phyloP scores from a whole-genome alignment of 2,113 vertebrate species.

The Peucedramus taeniatus region DNA sequence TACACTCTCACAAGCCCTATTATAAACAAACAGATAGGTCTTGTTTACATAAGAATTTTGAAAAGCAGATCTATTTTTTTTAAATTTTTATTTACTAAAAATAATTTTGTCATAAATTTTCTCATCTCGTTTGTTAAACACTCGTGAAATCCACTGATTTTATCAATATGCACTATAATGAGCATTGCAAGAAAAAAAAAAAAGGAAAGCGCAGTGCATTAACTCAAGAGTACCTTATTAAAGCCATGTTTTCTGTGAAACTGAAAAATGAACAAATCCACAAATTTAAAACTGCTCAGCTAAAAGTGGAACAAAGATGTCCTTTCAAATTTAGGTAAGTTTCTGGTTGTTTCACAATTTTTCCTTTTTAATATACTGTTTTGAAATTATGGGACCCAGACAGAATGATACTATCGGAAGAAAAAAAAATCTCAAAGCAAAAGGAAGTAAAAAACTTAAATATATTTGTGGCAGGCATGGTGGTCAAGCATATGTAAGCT shows the following conservation, averaged over 20 bases:
- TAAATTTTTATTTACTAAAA: neutral
- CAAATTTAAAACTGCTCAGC: neutral
- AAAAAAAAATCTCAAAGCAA: neutral
- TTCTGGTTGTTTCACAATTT: neutral
- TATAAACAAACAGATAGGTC: neutral
- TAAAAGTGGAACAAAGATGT: neutral
- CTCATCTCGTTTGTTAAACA: neutral
- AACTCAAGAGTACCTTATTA: neutral
- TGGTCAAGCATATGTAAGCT: neutral
- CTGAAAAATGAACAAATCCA: neutral
- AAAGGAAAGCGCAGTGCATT: neutral
- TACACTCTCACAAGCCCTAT: neutral
- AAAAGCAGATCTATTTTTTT: neutral
- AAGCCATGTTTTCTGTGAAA: rapidly evolving
- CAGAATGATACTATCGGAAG: neutral
- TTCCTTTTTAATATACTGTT: neutral
- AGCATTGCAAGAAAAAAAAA: neutral
- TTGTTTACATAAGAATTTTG: neutral
- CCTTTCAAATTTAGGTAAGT: neutral
- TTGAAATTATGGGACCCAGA: neutral
- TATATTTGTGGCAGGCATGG: neutral
- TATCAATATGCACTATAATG: neutral
- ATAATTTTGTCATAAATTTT: neutral
- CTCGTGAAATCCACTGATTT: neutral
- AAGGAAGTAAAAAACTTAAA: neutral